Evolutionary conservation across 1,140 invertebrate species (phyloP).

Genomic region (Drosophila ironensis): DNA sequence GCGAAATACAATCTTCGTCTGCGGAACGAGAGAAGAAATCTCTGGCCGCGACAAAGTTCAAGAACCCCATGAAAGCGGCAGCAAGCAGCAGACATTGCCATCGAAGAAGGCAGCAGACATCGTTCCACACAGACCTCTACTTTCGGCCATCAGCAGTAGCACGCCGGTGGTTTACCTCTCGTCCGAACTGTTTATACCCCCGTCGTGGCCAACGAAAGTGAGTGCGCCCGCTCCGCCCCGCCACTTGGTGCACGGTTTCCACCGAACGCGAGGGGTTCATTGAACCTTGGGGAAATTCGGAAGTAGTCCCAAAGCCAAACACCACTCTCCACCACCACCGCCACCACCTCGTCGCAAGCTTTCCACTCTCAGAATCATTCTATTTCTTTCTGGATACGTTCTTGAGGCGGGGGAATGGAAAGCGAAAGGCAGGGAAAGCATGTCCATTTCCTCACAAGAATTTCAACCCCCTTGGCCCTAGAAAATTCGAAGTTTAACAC

Average conservation of each 20-base stretch:
- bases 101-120: constrained; percentile 32
- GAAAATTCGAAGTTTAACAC: too few species aligned
- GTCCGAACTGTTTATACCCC: constrained; percentile 23
- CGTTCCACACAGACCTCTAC: constrained; percentile 28
- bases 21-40: constrained; percentile 47
- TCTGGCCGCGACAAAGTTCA: constrained; percentile 53
- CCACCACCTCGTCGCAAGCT: not conserved
- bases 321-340: not conserved
- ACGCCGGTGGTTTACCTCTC: constrained; percentile 51
- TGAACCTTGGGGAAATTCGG: constrained; percentile 57
- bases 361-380: not conserved
- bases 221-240: constrained; percentile 21
- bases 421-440: not conserved
- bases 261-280: constrained; percentile 34
- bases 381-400: not conserved
- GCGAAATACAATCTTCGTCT: constrained; percentile 34
- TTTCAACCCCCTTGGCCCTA: not conserved
- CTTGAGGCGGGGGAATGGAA: constrained; percentile 25
- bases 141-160: too few species aligned
- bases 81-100: constrained; percentile 26
- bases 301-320: constrained; percentile 22
- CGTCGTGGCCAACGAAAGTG: constrained; percentile 47
- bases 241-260: not conserved
- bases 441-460: not conserved
- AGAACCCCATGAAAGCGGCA: constrained; percentile 70